A percentile compares a stretch with the other conserved stretches of the same genome.
Evolutionary conservation across 1,140 invertebrate species (phyloP).

Genomic region (Atta colombica): DNA sequence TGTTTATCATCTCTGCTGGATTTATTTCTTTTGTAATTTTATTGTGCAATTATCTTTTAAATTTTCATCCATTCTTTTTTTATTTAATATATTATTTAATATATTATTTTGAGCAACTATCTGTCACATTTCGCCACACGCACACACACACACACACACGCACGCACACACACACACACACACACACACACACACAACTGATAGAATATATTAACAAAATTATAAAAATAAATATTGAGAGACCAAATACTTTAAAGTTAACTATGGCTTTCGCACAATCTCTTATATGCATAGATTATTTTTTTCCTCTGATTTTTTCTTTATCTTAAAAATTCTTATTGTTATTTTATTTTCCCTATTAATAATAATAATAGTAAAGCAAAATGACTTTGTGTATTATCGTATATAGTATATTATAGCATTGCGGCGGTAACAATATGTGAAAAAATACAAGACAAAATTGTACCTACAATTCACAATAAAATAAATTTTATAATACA

Average conservation of each 20-base stretch:
- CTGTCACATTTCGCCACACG: not conserved
- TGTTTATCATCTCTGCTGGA: not conserved
- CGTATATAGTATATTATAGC: not conserved
- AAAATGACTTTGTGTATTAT: not conserved
- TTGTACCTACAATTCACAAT: slow-evolving; percentile 39
- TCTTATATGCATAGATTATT: not conserved
- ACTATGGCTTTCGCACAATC: not conserved
- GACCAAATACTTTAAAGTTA: slow-evolving; percentile 12
- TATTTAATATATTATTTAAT: not conserved
- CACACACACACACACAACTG: not conserved
- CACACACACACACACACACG: not conserved
- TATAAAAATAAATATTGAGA: not conserved
- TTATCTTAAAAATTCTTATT: not conserved
- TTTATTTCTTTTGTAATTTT: slow-evolving; percentile 7
- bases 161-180: too few relatives aligned
- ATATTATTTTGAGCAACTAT: not conserved
- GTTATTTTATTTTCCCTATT: not conserved
- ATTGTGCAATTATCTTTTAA: not conserved
- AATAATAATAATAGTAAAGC: not conserved
- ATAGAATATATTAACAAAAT: slow-evolving; percentile 1
- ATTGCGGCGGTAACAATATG: not conserved
- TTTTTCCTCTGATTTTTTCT: not conserved
- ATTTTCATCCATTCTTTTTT: not conserved
- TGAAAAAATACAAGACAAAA: not conserved
- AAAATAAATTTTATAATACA: slow-evolving; percentile 61